A percentile compares a stretch with the other conserved stretches of the same genome.
Evolutionary conservation across 2,113 vertebrate genomes (phyloP).

Genomic region (Gasterosteus nipponicus): DNA sequence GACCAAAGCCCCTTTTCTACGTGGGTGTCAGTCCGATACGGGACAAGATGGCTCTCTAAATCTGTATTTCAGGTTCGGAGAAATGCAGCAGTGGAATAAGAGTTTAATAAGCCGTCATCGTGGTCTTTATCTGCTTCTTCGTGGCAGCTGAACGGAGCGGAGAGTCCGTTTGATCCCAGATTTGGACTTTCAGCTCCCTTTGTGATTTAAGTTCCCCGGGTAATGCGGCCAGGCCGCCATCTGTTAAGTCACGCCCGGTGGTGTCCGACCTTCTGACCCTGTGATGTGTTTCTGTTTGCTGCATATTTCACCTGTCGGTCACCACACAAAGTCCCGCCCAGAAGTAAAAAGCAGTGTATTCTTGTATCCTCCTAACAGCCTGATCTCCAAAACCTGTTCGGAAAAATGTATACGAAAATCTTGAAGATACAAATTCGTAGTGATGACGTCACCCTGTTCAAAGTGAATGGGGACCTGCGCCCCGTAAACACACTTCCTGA

Average conservation of each 20-base stretch:
- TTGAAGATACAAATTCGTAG: too few species aligned
- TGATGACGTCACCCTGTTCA: too few species aligned
- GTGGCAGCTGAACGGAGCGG: too few species aligned
- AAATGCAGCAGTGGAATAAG: not conserved
- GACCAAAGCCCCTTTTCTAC: not conserved
- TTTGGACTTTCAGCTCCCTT: not conserved
- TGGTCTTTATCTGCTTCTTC: not conserved
- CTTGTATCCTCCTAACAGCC: not conserved
- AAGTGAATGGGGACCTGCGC: too few species aligned
- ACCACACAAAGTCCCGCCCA: not conserved
- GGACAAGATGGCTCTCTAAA: not conserved
- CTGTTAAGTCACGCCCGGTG: constrained; percentile 11
- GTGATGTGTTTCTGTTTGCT: constrained; percentile 25
- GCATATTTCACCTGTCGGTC: constrained; percentile 30
- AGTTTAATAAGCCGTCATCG: not conserved
- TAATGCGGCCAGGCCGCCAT: constrained; percentile 20
- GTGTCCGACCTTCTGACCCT: constrained; percentile 11
- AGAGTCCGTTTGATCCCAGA: not conserved
- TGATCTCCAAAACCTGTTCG: too few species aligned
- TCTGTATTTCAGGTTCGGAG: not conserved
- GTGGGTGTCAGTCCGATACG: not conserved
- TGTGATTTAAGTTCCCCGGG: not conserved
- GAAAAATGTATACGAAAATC: too few species aligned
- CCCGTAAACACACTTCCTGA: too few species aligned
- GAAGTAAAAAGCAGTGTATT: constrained; percentile 2